Conservation (phyloP, 2,113 vertebrate species). For the Triplophysa dalaica region DNA sequence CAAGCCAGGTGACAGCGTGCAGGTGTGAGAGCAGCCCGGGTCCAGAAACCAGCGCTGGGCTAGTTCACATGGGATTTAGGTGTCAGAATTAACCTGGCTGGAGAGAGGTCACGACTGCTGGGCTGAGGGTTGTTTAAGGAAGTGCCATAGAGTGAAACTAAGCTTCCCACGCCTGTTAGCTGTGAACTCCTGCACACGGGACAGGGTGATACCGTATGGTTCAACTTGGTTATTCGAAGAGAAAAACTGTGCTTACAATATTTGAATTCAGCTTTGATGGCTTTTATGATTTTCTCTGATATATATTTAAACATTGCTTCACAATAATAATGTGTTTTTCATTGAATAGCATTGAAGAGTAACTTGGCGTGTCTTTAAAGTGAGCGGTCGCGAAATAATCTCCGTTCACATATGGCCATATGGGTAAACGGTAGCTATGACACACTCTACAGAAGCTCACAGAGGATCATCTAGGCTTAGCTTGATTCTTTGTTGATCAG, state of each 20-base stretch:
- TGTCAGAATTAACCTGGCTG: conserved; percentile 49
- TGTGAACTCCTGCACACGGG: conserved; percentile 15
- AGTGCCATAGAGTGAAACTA: conserved; percentile 40
- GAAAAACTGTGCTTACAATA: background rate
- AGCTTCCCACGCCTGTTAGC: conserved; percentile 36
- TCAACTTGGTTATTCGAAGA: background rate
- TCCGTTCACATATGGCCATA: conserved; percentile 19
- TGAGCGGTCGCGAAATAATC: background rate
- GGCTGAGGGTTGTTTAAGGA: conserved; percentile 37
- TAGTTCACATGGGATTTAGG: conserved; percentile 55
- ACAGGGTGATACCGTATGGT: background rate
- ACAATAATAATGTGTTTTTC: no score
- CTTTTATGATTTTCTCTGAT: background rate
- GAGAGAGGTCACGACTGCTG: conserved; percentile 46
- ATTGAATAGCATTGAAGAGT: background rate
- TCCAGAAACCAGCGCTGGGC: conserved; percentile 19
- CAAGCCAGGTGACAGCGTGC: conserved; percentile 50
- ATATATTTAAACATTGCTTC: no score
- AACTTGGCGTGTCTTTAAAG: background rate
- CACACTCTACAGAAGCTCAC: conserved; percentile 17
- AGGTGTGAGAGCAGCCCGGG: conserved; percentile 48
- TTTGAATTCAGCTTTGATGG: background rate
- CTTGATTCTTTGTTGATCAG: conserved; percentile 45
- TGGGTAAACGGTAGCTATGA: conserved; percentile 23
- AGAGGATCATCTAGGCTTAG: conserved; percentile 42